Evolutionary conservation across 2,888 invertebrate genomes (phyloP), one percentile per base, ranked within the genome.

Genomic region (Dioctria linearis): DNA sequence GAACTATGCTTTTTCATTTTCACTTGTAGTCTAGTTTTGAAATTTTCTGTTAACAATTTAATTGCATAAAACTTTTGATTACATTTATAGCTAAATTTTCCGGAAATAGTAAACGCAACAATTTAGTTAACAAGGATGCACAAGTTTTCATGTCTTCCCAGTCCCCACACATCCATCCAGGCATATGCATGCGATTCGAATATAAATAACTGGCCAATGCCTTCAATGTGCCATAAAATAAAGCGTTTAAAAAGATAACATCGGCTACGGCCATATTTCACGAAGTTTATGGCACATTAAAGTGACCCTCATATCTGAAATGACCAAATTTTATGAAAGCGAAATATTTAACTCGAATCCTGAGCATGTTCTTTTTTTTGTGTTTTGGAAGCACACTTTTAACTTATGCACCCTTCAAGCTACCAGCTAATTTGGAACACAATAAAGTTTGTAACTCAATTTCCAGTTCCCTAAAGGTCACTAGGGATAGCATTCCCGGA

Each of bases 391-490:
- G 25, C 25, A 25, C 25, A 25, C 25, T 25, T 25, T 25, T 25
- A 25, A 25, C 69, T 49, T 69, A 69, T 69, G 69, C 69, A 69
- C 69, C 66, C 66, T 43, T 42, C n/a, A n/a, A 66, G 13, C 42
- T 13, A 43, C 66, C 37, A 69, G 37, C 69, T 69, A 69, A 69
- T 69, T 69, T 49, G 37, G 69, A 69, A n/a, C 51, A 51, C 39
- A 69, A 69, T 69, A 69, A 69, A 69, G 69, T 69, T 69, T 69
- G 46, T 51, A 69, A 69, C 69, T 69, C 69, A 69, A 69, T 69
- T 69, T 54, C 11, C 11, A 46, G 11, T 8, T n/a, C 11, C 4
- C n/a, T n/a, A 11, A n/a, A 54, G 11, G 4, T 54, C 54, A 11
- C n/a, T 11, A 4, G 54, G 54, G 54, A 54, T 4, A 6, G 6